These are phyloP conservation scores for Poeciliopsis retropinna DNA, from an alignment of 2,113 vertebrate species.

Conservation along the genomic window DNA sequence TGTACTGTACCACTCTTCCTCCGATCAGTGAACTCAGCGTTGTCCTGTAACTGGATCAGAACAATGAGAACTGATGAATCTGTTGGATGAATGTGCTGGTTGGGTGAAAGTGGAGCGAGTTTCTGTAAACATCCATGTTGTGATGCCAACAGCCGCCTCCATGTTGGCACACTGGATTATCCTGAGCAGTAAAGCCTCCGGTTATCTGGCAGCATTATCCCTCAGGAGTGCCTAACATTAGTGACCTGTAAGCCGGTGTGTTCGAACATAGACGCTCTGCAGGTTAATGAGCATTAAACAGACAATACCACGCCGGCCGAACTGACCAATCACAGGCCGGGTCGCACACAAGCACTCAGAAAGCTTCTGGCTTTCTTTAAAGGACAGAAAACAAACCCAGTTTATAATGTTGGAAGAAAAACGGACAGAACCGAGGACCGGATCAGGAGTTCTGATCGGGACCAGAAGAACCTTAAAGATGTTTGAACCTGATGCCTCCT, in stretches of 20 bases:
- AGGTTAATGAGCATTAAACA: conserved; percentile 46
- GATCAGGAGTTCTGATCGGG: not conserved
- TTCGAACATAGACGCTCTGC: conserved; percentile 17
- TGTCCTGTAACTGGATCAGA: not conserved
- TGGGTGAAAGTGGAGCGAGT: not conserved
- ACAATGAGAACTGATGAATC: not conserved
- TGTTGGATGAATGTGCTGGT: not conserved
- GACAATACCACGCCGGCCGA: not conserved
- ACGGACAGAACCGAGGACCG: not conserved
- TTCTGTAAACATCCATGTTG: not conserved
- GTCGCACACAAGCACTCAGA: accelerated
- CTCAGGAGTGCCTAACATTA: conserved; percentile 46
- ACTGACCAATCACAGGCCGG: not conserved
- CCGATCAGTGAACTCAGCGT: not conserved
- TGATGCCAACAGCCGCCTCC: conserved; percentile 34
- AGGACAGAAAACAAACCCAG: not conserved
- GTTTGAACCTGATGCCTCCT: not conserved
- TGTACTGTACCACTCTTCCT: not conserved
- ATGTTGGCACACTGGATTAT: conserved; percentile 63
- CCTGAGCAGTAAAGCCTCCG: conserved; percentile 53
- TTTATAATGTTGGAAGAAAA: not conserved
- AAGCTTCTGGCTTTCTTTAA: not conserved
- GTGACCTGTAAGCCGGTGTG: conserved; percentile 55
- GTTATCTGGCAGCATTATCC: conserved; percentile 57
- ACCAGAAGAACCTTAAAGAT: not conserved